phyloP scores from a whole-genome alignment of 2,888 invertebrate species.

The Watsonalla binaria region DNA sequence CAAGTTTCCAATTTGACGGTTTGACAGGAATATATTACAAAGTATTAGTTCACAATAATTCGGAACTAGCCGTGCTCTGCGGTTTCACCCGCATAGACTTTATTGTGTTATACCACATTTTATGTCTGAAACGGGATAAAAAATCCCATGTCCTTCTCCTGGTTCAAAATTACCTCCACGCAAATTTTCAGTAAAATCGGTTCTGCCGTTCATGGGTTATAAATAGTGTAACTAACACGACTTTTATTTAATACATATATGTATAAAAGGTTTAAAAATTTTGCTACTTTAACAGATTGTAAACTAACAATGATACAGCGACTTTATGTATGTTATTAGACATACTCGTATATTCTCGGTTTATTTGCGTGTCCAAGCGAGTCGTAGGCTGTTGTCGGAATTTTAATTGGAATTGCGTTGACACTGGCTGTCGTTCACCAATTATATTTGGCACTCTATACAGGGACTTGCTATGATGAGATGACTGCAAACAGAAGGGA shows the following conservation, averaged over 20 bases:
- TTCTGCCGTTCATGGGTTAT: no score
- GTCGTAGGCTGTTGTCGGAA: conserved; percentile 8
- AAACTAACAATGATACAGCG: neutral
- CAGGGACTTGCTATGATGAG: neutral
- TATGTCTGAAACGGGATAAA: no score
- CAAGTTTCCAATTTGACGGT: neutral
- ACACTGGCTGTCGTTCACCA: conserved; percentile 15
- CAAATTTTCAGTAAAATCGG: no score
- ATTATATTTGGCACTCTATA: conserved; percentile 6
- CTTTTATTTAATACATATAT: no score
- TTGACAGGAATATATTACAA: neutral
- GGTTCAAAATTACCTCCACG: no score
- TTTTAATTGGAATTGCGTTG: conserved; percentile 21
- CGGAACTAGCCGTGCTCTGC: no score
- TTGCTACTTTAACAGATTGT: neutral
- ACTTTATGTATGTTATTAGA: neutral
- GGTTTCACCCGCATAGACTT: no score
- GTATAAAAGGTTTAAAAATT: no score
- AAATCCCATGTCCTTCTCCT: no score
- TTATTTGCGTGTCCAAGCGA: conserved; percentile 2
- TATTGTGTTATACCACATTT: no score
- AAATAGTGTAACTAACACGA: no score
- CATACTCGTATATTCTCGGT: neutral
- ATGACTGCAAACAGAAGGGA: no score
- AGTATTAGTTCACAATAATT: neutral